These are phyloP conservation scores for Onychomys leucogaster DNA, from an alignment of 2,797 vertebrate genomes.

Conservation along the genomic window DNA sequence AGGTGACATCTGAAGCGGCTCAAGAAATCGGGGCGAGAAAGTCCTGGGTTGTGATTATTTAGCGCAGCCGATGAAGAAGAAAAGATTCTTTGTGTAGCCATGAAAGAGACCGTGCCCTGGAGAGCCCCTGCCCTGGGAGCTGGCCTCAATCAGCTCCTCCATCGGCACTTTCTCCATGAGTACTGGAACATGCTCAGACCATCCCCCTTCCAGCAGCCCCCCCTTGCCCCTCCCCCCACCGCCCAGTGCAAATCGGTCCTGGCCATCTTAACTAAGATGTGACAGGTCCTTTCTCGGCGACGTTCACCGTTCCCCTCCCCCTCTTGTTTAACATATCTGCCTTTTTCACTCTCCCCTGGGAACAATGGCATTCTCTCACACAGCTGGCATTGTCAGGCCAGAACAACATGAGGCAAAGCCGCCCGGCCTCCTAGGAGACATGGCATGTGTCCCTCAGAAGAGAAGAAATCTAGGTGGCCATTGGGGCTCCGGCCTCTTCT, in stretches of 20 bases:
- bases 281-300: conserved; percentile 19
- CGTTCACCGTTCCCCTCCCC: not conserved
- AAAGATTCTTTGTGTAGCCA: conserved; percentile 74
- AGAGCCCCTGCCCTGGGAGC: conserved; percentile 59
- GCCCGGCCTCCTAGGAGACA: not conserved
- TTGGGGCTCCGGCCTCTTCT: fast-evolving
- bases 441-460: not conserved
- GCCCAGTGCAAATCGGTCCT: not conserved
- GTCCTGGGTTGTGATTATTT: conserved; percentile 58
- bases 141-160: conserved; percentile 31
- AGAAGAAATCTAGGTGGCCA: conserved; percentile 3
- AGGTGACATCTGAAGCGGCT: conserved; percentile 68
- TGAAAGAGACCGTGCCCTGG: conserved; percentile 67
- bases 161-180: conserved; percentile 44
- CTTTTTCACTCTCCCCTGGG: not conserved
- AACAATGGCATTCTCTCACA: not conserved
- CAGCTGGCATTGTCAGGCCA: not conserved
- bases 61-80: conserved; percentile 57
- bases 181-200: not conserved
- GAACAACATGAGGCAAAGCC: fast-evolving
- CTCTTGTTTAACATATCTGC: not conserved
- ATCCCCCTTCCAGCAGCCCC: not conserved
- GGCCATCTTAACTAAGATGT: not conserved
- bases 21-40: conserved; percentile 71
- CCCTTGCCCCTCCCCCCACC: too few species aligned